phyloP scores from a whole-genome alignment of 2,113 vertebrate genomes.

The Stegostoma tigrinum region DNA sequence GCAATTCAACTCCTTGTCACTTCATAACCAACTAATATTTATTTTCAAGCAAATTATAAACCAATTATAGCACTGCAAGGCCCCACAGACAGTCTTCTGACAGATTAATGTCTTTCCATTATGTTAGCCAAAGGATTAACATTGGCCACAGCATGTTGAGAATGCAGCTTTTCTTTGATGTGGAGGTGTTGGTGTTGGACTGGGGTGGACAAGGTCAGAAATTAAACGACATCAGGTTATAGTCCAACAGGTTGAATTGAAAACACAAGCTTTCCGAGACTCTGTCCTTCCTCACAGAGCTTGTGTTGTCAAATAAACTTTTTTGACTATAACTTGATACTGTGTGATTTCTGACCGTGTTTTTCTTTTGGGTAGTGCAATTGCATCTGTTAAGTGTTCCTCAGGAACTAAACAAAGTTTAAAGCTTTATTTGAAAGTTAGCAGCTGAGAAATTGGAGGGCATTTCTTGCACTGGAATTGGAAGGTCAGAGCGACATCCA shows the following conservation, averaged over 20 bases:
- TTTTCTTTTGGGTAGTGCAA: background rate
- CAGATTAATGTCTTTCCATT: background rate
- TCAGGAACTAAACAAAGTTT: background rate
- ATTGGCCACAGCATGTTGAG: background rate
- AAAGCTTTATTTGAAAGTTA: background rate
- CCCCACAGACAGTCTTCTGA: background rate
- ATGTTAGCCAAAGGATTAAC: background rate
- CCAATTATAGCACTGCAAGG: background rate
- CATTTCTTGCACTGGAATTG: background rate
- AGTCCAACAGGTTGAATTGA: too few species aligned
- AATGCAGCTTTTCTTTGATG: background rate
- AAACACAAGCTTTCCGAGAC: too few species aligned
- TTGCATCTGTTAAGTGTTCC: background rate
- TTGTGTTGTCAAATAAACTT: too few species aligned
- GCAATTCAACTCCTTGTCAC: background rate
- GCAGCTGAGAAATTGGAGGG: background rate
- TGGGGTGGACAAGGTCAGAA: too few species aligned
- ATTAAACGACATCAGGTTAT: too few species aligned
- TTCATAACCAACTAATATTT: background rate
- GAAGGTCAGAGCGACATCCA: background rate
- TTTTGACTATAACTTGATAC: too few species aligned
- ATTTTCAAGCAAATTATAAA: background rate
- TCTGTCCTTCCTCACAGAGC: too few species aligned
- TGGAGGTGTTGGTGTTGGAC: too few species aligned
- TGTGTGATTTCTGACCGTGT: too few species aligned